Evolutionary conservation across 1,140 invertebrate genomes (phyloP).

Genomic region (Cepaea nemoralis): DNA sequence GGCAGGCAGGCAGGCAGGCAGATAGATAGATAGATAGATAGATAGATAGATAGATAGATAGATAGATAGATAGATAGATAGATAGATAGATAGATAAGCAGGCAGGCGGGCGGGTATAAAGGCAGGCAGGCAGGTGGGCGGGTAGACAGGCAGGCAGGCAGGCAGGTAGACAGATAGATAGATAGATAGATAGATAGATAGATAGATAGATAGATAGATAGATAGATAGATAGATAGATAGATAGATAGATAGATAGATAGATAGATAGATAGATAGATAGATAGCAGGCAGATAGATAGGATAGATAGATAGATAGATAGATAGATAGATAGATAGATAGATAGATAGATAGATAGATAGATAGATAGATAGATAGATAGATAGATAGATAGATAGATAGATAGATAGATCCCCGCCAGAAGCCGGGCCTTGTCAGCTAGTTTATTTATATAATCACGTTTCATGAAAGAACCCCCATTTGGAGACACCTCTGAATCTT

Average conservation of each 20-base stretch:
- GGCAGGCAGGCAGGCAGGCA: no score
- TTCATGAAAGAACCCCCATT: no score
- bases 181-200: background rate
- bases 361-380: no score
- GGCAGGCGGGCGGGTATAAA: background rate
- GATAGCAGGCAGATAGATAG: background rate
- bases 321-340: background rate
- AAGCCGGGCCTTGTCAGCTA: no score
- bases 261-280: slow-evolving; percentile 21
- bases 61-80: background rate
- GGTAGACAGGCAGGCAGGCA: background rate
- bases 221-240: slow-evolving; percentile 11
- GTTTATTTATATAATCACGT: no score
- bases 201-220: background rate
- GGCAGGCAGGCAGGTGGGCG: background rate
- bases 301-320: background rate
- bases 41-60: background rate
- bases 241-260: slow-evolving; percentile 17
- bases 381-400: no score
- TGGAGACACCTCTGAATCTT: no score
- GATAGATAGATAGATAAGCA: slow-evolving; percentile 3
- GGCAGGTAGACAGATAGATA: background rate
- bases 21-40: background rate
- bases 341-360: no score
- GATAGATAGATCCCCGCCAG: no score